Conservation (phyloP, 2,113 vertebrate genomes). For the Cepphus grylle region DNA sequence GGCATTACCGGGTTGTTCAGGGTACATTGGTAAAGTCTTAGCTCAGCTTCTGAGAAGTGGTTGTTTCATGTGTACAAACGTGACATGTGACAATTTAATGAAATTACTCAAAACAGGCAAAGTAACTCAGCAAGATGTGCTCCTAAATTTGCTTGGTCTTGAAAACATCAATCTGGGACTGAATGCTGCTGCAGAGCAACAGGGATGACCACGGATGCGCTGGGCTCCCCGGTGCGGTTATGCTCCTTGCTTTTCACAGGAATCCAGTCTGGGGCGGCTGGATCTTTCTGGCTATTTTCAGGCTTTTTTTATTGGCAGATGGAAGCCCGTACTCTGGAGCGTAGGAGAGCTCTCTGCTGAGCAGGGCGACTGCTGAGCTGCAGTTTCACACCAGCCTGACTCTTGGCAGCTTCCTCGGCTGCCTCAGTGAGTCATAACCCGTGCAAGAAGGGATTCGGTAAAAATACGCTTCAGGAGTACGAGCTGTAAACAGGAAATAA, state of each 20-base stretch:
- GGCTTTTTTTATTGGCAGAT: rapidly evolving
- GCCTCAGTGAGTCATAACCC: rapidly evolving
- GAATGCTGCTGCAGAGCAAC: rapidly evolving
- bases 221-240: rapidly evolving
- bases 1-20: not conserved
- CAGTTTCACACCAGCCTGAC: rapidly evolving
- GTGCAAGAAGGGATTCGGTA: rapidly evolving
- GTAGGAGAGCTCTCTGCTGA: rapidly evolving
- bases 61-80: rapidly evolving
- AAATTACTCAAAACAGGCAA: rapidly evolving
- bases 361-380: rapidly evolving
- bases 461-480: rapidly evolving
- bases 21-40: rapidly evolving
- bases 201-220: rapidly evolving
- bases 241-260: rapidly evolving
- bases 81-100: not conserved
- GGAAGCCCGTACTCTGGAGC: rapidly evolving
- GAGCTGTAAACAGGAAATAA: not conserved
- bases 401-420: rapidly evolving
- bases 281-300: rapidly evolving
- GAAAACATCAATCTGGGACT: rapidly evolving
- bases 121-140: rapidly evolving
- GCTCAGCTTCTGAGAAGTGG: not conserved
- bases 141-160: rapidly evolving
- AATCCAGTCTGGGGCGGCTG: rapidly evolving